Conservation (phyloP, 2,888 invertebrate genomes). For the Volucella inflata region DNA sequence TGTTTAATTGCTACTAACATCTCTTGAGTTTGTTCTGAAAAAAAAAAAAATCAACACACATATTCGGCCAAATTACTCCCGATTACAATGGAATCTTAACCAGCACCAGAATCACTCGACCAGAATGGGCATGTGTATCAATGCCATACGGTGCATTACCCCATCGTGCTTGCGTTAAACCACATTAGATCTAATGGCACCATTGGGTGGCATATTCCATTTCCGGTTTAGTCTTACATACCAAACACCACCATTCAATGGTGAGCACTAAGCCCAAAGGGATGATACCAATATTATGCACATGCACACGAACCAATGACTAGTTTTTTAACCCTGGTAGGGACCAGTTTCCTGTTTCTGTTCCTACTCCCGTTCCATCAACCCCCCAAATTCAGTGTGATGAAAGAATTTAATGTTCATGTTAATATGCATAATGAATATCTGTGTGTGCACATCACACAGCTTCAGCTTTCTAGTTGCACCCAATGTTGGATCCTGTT, state of each 20-base stretch:
- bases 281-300: slow-evolving; percentile 26
- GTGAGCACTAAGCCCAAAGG: slow-evolving; percentile 8
- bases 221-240: slow-evolving; percentile 34
- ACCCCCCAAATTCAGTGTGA: slow-evolving; percentile 34
- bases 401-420: slow-evolving; percentile 41
- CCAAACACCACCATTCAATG: slow-evolving; percentile 30
- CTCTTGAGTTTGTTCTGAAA: no score
- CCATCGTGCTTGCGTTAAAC: slow-evolving; percentile 58
- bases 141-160: slow-evolving; percentile 47
- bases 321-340: slow-evolving; percentile 7
- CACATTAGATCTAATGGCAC: slow-evolving; percentile 60
- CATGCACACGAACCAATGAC: not conserved
- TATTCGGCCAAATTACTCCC: no score
- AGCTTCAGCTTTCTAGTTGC: slow-evolving; percentile 10
- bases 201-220: slow-evolving; percentile 29
- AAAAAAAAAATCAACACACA: no score
- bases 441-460: slow-evolving; percentile 44
- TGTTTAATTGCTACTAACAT: no score
- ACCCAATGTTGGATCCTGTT: not conserved
- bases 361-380: not conserved
- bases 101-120: no score
- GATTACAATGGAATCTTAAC: no score
- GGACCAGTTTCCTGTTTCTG: not conserved
- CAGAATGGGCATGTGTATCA: not conserved
- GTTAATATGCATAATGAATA: slow-evolving; percentile 62